Evolutionary conservation across 2,797 vertebrate genomes (phyloP).

Genomic region (Enteromius argenteus): DNA sequence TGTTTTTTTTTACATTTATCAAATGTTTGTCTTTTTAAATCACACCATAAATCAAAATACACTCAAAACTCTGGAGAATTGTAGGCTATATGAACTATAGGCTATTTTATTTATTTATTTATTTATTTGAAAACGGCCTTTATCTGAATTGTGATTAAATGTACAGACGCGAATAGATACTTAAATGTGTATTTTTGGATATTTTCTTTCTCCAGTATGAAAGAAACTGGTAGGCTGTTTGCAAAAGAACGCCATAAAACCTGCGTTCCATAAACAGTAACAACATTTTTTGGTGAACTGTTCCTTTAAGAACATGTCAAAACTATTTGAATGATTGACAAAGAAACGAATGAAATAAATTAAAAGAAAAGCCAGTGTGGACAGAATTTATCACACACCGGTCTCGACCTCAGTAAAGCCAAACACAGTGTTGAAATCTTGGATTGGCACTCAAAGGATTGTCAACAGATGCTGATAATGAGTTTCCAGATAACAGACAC

Average conservation of each 20-base stretch:
- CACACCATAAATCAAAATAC: neutral
- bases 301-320: neutral
- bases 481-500: neutral
- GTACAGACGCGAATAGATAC: no score
- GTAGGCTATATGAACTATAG: neutral
- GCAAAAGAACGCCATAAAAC: neutral
- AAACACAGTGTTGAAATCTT: constrained; percentile 17
- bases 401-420: constrained; percentile 1
- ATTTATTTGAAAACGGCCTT: no score
- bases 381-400: neutral
- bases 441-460: neutral
- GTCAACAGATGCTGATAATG: neutral
- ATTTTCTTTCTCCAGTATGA: no score
- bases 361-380: neutral
- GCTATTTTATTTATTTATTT: no score
- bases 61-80: no score
- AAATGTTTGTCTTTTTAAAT: neutral
- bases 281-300: neutral
- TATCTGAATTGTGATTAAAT: no score
- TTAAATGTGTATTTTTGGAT: no score
- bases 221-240: no score
- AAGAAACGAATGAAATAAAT: neutral
- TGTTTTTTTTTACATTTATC: no score
- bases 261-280: neutral
- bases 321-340: neutral